A percentile compares a stretch with the other conserved stretches of the same genome.
These are phyloP conservation scores for Malthinus seriepunctatus DNA, from an alignment of 2,888 invertebrate genomes.

Conservation along the genomic window DNA sequence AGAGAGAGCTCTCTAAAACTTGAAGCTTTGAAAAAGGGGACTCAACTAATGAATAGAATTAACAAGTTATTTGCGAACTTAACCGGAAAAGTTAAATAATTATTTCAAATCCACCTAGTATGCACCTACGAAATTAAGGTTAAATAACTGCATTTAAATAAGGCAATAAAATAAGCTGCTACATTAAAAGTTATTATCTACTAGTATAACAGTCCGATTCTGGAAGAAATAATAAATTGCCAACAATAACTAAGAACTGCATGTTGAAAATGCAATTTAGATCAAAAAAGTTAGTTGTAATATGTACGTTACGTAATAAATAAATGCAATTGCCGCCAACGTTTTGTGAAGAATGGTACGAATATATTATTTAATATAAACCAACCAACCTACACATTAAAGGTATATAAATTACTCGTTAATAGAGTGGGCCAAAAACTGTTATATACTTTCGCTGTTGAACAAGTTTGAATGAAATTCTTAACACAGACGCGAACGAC, in stretches of 20 bases:
- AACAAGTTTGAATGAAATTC: conserved; percentile 17
- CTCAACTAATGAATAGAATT: no score
- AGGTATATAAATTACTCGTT: conserved; percentile 30
- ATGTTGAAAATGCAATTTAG: not conserved
- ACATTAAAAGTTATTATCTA: no score
- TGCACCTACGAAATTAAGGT: no score
- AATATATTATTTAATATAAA: conserved; percentile 34
- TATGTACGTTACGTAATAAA: conserved; percentile 24
- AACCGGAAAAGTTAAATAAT: no score
- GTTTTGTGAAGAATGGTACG: conserved; percentile 29
- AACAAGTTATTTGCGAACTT: no score
- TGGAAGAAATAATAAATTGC: not conserved
- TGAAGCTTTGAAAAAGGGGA: no score
- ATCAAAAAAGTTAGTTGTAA: conserved; percentile 11
- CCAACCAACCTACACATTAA: conserved; percentile 26
- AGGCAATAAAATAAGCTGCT: no score
- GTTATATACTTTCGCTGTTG: conserved; percentile 15
- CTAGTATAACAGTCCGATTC: not conserved
- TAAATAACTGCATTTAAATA: no score
- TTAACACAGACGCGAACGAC: not conserved
- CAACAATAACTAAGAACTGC: not conserved
- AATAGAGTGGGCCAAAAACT: conserved; percentile 24
- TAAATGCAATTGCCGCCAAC: conserved; percentile 29
- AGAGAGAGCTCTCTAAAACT: no score
- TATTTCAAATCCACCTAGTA: no score